A percentile compares a stretch with the other conserved stretches of the same genome.
Conservation (phyloP, 2,888 invertebrate genomes). For the Prosapia bicincta region DNA sequence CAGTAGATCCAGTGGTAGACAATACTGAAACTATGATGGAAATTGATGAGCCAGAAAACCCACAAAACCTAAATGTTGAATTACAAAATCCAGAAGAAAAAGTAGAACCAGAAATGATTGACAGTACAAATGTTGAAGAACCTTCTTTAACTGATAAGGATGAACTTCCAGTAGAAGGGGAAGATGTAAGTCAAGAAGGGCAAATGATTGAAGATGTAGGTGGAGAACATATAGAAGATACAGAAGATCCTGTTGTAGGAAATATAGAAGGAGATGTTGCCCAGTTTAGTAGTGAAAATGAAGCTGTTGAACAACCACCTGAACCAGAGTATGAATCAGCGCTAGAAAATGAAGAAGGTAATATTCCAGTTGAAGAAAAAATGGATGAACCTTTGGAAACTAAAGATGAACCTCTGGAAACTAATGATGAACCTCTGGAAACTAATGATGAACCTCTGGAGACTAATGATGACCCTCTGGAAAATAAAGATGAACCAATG, state of each 20-base stretch:
- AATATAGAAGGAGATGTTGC: too few relatives aligned
- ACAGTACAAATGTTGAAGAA: background rate
- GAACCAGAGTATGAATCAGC: too few relatives aligned
- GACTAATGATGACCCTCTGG: too few relatives aligned
- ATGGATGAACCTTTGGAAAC: background rate
- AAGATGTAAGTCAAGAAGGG: background rate
- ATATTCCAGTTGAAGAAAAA: too few relatives aligned
- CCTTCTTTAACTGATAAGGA: background rate
- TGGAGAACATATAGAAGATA: background rate
- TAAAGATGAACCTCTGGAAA: background rate
- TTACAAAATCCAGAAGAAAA: background rate
- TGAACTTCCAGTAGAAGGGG: background rate
- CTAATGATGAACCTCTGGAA: background rate
- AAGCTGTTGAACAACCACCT: background rate
- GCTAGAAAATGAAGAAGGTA: too few relatives aligned
- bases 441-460: too few relatives aligned
- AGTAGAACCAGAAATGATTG: background rate
- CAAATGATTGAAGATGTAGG: background rate
- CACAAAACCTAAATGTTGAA: background rate
- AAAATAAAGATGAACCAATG: background rate
- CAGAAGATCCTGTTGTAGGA: background rate
- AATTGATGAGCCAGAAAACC: background rate
- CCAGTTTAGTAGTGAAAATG: background rate
- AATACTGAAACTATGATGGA: background rate
- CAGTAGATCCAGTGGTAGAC: background rate